Evolutionary conservation across 2,113 vertebrate genomes (phyloP), one percentile per base, ranked within the genome.

Genomic region (Hydrochoerus hydrochaeris): DNA sequence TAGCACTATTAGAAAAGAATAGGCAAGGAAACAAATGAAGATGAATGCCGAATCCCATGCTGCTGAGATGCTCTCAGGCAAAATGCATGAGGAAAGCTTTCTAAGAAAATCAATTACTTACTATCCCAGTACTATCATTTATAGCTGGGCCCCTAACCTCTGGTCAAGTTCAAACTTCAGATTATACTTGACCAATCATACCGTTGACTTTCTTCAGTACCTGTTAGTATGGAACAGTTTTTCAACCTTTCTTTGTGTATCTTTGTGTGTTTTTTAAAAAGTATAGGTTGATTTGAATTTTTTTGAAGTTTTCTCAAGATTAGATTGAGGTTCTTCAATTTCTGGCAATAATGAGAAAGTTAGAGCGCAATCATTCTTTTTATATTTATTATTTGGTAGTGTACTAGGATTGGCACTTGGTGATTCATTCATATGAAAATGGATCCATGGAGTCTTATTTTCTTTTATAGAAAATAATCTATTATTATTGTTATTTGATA

Each of bases 321-420:
- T 20, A 46, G 14, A 75, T 11, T 28, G 28, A 63, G 44, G 17
- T 35, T 81, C 28, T 32, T 9, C 22, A 28, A 35, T 26, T 75
- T 82, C 22, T 7, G 14, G 16, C 12, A 49, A 6, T 1, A 26
- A 52, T 3, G 35, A 26, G 30, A 28, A 22, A 35, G 60, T 12
- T 2, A 44, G 52, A n/a, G 20, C 10, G 0, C 22, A 13, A 26
- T 5, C 10, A 2, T 14, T 32, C 16, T 1, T 46, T 41, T 35
- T 38, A 17, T 9, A 5, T 32, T 10, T 83, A 35, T 62, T 30
- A 63, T 6, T 6, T 30, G 22, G 75, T 22, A 19, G 11, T 41
- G 46, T 54, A 7, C 52, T 7, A 38, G 20, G 49, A 9, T 32
- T 81, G 41, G 9, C 12, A 24, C 60, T 46, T 38, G 44, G 32